A percentile compares a stretch with the other conserved stretches of the same genome.
Conservation (phyloP, 1,140 invertebrate species). For the Chelonus insularis region DNA sequence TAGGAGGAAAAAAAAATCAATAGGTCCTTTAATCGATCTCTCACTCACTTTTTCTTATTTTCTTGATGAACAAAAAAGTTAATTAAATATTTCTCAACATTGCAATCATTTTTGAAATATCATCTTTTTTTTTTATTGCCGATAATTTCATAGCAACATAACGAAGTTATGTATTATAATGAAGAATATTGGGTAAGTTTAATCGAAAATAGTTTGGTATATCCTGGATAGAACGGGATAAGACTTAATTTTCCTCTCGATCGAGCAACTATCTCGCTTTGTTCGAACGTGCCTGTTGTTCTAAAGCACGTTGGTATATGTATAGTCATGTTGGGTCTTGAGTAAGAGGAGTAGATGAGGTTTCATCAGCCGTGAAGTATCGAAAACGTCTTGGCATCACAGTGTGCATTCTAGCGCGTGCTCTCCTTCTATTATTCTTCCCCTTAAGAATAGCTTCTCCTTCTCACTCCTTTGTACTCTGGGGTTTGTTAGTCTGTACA, state of each 20-base stretch:
- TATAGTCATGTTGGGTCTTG: neutral
- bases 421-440: neutral
- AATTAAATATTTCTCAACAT: no score
- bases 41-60: no score
- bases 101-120: no score
- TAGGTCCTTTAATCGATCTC: no score
- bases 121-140: no score
- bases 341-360: neutral
- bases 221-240: neutral
- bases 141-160: neutral
- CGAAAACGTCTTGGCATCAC: slow-evolving; percentile 17
- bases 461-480: neutral
- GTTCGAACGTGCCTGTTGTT: slow-evolving; percentile 24
- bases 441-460: neutral
- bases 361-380: slow-evolving; percentile 26
- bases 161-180: slow-evolving; percentile 9
- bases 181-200: neutral
- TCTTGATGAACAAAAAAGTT: no score
- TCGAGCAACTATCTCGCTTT: slow-evolving; percentile 13
- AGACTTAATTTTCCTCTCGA: slow-evolving; percentile 26
- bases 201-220: slow-evolving; percentile 10
- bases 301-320: neutral
- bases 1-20: no score
- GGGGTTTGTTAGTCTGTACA: neutral
- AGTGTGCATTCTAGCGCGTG: neutral